phyloP scores from a whole-genome alignment of 2,888 invertebrate genomes.

The Rhagonycha lutea region DNA sequence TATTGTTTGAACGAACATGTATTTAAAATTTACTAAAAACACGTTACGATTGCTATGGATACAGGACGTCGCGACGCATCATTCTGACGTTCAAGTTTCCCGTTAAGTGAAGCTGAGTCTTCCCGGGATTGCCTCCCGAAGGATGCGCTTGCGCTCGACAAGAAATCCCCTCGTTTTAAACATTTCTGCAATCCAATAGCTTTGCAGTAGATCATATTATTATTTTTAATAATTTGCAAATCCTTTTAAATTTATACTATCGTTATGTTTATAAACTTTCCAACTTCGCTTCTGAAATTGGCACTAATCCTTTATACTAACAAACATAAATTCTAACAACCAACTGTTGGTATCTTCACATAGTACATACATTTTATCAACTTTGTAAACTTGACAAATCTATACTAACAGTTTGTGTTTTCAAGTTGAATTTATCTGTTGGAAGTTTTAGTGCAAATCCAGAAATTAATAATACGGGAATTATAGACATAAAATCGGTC shows the following conservation, averaged over 20 bases:
- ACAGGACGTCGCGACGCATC: constrained; percentile 28
- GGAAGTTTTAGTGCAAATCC: neutral
- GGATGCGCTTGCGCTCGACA: constrained; percentile 35
- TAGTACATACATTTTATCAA: neutral
- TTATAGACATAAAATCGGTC: neutral
- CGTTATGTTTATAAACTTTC: neutral
- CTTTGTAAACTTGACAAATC: neutral
- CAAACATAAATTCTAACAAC: neutral
- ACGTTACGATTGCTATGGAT: constrained; percentile 12
- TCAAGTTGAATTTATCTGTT: neutral
- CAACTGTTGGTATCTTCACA: neutral
- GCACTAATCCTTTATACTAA: neutral
- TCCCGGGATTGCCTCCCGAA: constrained; percentile 40
- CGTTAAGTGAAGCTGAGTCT: constrained; percentile 40
- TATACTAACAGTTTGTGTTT: neutral
- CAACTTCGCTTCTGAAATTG: neutral
- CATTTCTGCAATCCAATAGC: constrained; percentile 16
- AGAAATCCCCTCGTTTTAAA: constrained; percentile 27
- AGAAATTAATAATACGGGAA: neutral
- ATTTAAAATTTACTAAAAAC: neutral
- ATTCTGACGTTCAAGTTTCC: constrained; percentile 30
- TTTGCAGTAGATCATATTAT: neutral
- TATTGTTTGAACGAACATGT: neutral
- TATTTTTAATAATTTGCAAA: neutral
- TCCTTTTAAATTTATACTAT: neutral